These are phyloP conservation scores for Ypsolopha sequella DNA, from an alignment of 2,888 invertebrate genomes.

Conservation along the genomic window DNA sequence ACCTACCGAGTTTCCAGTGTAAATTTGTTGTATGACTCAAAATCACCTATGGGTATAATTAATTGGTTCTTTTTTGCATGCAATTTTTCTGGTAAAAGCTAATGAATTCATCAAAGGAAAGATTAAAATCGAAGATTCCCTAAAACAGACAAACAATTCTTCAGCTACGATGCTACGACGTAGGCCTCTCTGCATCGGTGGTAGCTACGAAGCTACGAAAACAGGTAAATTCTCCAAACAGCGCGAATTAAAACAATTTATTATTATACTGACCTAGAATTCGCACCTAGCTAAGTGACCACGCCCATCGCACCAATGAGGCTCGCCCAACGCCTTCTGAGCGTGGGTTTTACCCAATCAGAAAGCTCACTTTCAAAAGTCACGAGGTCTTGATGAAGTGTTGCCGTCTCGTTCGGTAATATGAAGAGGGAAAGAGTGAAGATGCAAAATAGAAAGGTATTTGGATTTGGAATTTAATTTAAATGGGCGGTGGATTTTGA, in stretches of 20 bases:
- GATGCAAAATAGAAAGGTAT: too few species aligned
- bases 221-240: conserved; percentile 34
- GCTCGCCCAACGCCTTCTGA: conserved; percentile 48
- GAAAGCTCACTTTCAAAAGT: conserved; percentile 15
- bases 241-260: conserved; percentile 35
- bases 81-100: too few species aligned
- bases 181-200: conserved; percentile 11
- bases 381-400: background rate
- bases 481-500: too few species aligned
- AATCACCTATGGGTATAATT: too few species aligned
- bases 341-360: conserved; percentile 60
- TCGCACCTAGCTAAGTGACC: conserved; percentile 38
- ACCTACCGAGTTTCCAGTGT: too few species aligned
- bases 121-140: too few species aligned
- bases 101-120: too few species aligned
- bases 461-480: too few species aligned
- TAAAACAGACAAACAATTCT: too few species aligned
- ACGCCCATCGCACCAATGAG: conserved; percentile 50
- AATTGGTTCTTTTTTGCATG: too few species aligned
- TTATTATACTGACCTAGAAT: conserved; percentile 42
- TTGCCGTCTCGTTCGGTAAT: background rate
- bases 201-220: conserved; percentile 24
- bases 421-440: too few species aligned
- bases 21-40: too few species aligned
- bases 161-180: conserved; percentile 43